A percentile compares a stretch with the other conserved stretches of the same genome.
Conservation (phyloP, 92 coral and sea anemone genomes). For the Blastomussa wellsi region DNA sequence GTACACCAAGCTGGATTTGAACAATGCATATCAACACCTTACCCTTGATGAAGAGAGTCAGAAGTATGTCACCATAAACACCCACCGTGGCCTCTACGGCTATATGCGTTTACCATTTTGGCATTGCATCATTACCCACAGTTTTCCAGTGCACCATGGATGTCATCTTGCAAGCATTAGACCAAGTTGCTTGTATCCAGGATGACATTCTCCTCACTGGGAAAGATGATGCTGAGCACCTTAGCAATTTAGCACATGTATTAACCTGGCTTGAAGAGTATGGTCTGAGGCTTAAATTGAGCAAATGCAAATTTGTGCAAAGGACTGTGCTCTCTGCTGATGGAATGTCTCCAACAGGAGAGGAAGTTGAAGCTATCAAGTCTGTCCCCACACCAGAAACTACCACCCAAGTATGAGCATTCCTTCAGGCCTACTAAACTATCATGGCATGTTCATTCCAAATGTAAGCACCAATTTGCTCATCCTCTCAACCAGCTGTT, state of each 20-base stretch:
- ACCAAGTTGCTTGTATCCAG: slow-evolving; percentile 59
- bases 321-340: background rate
- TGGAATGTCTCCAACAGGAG: too few species aligned
- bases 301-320: slow-evolving; percentile 66
- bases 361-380: too few species aligned
- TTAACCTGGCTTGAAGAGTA: slow-evolving; percentile 49
- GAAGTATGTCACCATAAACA: slow-evolving; percentile 59
- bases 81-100: slow-evolving; percentile 51
- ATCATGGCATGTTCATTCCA: too few species aligned
- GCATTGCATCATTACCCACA: slow-evolving; percentile 61
- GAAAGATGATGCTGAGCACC: slow-evolving; percentile 48
- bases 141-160: slow-evolving; percentile 61
- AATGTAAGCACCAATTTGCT: too few species aligned
- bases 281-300: slow-evolving; percentile 56
- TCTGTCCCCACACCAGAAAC: too few species aligned
- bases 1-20: slow-evolving; percentile 62
- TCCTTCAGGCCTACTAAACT: too few species aligned
- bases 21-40: slow-evolving; percentile 69
- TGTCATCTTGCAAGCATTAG: slow-evolving; percentile 57
- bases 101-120: slow-evolving; percentile 56
- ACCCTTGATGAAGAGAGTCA: slow-evolving; percentile 45
- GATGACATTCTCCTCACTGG: slow-evolving; percentile 72
- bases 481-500: too few species aligned
- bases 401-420: too few species aligned
- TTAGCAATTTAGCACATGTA: slow-evolving; percentile 42